A percentile compares a stretch with the other conserved stretches of the same genome.
phyloP scores from a whole-genome alignment of 2,113 vertebrate species.

The Philantomba maxwellii region DNA sequence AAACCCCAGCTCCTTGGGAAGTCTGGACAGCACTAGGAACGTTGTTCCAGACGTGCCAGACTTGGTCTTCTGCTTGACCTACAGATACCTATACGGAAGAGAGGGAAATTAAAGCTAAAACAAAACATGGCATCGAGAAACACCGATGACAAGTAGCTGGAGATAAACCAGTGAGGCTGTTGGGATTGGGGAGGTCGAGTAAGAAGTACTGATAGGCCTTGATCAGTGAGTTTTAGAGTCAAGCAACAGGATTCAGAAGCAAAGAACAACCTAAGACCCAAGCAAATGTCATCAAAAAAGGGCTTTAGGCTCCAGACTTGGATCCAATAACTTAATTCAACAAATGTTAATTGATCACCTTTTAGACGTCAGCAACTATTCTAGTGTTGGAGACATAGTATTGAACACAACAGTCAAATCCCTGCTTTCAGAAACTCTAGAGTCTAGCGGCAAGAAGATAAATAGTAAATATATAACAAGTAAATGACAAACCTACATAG shows the following conservation, averaged over 20 bases:
- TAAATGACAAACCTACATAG: neutral
- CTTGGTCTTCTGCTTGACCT: neutral
- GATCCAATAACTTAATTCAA: neutral
- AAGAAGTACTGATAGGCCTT: neutral
- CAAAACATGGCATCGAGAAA: neutral
- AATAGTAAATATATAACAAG: neutral
- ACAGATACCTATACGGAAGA: neutral
- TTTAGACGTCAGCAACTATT: neutral
- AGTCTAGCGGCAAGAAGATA: neutral
- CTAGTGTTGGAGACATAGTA: neutral
- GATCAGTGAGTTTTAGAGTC: neutral
- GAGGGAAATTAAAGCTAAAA: neutral
- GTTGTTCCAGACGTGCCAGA: neutral
- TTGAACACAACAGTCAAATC: neutral
- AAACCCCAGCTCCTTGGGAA: neutral
- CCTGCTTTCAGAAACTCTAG: neutral
- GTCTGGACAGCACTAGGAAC: neutral
- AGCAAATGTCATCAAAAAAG: neutral
- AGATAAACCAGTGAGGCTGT: neutral
- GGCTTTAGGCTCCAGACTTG: neutral
- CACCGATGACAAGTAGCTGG: neutral
- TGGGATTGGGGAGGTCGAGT: neutral
- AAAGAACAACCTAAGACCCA: neutral
- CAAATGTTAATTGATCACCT: neutral
- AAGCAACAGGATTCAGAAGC: neutral